phyloP scores from a whole-genome alignment of 2,888 invertebrate genomes.

The Isoperla grammatica region DNA sequence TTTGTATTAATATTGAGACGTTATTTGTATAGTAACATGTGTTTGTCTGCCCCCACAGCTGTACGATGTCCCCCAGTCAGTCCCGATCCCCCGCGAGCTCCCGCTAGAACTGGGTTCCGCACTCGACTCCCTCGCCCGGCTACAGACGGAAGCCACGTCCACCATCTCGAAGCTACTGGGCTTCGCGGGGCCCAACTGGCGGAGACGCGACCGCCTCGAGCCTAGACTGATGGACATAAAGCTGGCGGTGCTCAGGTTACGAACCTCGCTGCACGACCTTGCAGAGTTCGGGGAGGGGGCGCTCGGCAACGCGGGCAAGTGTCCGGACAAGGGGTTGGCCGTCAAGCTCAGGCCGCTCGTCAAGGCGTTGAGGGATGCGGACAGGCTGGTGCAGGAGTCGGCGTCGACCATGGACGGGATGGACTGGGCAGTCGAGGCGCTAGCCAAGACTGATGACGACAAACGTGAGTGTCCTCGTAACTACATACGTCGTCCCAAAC shows the following conservation, averaged over 20 bases:
- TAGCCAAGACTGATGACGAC: constrained; percentile 50
- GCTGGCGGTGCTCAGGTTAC: constrained; percentile 68
- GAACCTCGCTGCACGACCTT: constrained; percentile 78
- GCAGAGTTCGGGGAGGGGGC: constrained; percentile 86
- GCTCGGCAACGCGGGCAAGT: constrained; percentile 76
- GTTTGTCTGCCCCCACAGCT: constrained; percentile 42
- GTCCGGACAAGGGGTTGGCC: constrained; percentile 71
- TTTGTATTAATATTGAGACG: no score
- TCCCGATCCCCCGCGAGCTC: constrained; percentile 52
- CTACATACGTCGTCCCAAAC: no score
- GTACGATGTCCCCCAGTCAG: constrained; percentile 51
- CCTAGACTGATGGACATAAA: constrained; percentile 73
- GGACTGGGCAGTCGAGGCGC: constrained; percentile 69
- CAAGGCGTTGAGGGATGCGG: constrained; percentile 72
- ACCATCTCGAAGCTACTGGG: constrained; percentile 72
- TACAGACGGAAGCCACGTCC: constrained; percentile 74
- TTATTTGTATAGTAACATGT: no score
- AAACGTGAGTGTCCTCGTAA: constrained; percentile 36
- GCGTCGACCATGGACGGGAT: constrained; percentile 66
- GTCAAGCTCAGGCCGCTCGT: constrained; percentile 72
- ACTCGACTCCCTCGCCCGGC: constrained; percentile 64
- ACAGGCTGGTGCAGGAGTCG: constrained; percentile 72
- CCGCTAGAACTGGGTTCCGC: constrained; percentile 71
- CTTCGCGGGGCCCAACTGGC: constrained; percentile 72
- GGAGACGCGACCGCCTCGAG: constrained; percentile 71